Conservation (phyloP, 2,797 vertebrate genomes). For the Clarias platycephalus region DNA sequence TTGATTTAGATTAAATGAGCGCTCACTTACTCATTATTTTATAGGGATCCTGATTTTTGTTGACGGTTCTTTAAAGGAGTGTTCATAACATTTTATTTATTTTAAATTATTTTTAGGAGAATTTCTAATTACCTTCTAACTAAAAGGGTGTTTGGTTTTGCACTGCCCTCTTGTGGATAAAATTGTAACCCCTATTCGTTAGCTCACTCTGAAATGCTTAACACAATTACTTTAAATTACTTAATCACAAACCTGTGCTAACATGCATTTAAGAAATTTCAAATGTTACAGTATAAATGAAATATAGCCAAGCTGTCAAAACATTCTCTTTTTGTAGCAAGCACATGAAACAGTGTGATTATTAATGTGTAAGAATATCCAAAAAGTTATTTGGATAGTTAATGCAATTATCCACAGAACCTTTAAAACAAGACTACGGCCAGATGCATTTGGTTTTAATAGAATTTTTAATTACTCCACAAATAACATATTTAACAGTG, state of each 20-base stretch:
- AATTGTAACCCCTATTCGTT: not conserved
- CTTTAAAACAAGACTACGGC: not conserved
- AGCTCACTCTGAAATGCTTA: not conserved
- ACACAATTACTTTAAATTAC: no score
- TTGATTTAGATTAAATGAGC: not conserved
- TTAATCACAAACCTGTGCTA: not conserved
- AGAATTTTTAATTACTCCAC: not conserved
- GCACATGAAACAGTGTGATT: not conserved
- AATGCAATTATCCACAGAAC: no score
- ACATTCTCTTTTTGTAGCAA: not conserved
- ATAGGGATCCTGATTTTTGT: not conserved
- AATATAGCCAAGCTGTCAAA: not conserved
- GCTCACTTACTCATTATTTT: conserved; percentile 17
- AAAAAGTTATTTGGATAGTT: not conserved
- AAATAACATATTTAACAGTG: not conserved
- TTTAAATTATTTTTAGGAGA: not conserved
- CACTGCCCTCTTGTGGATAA: conserved; percentile 49
- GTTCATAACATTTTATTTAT: not conserved
- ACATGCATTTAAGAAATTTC: not conserved
- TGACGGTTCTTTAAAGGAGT: not conserved
- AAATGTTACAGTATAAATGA: not conserved
- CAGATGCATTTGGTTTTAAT: not conserved
- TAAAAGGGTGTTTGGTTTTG: conserved; percentile 10
- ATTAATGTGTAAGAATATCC: not conserved
- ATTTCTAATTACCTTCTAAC: not conserved